Conservation (phyloP, 2,113 vertebrate genomes). For the Onychostoma macrolepis region DNA sequence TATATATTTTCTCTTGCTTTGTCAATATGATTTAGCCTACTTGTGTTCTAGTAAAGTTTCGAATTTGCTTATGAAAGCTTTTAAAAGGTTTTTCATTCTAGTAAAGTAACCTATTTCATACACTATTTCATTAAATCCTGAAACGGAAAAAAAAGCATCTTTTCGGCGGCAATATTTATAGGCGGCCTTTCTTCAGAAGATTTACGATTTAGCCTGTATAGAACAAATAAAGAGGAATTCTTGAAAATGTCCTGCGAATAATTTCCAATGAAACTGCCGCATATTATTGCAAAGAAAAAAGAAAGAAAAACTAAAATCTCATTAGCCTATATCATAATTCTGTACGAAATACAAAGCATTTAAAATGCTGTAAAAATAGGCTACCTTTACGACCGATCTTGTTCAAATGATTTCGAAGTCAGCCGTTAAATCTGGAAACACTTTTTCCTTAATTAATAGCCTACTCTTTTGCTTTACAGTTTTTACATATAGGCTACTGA, state of each 20-base stretch:
- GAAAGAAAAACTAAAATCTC: neutral
- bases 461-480: neutral
- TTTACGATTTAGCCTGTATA: neutral
- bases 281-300: neutral
- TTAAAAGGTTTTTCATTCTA: neutral
- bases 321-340: neutral
- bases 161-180: neutral
- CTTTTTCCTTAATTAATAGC: neutral
- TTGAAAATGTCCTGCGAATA: neutral
- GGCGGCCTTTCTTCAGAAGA: neutral
- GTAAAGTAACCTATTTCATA: neutral
- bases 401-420: neutral
- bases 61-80: neutral
- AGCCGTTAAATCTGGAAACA: neutral
- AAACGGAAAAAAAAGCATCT: neutral
- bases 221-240: neutral
- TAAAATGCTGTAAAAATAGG: neutral
- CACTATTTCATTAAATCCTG: neutral
- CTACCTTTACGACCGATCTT: neutral
- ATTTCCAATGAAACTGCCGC: neutral
- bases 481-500: neutral
- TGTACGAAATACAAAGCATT: neutral
- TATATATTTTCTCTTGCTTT: constrained; percentile 36
- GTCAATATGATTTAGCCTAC: neutral
- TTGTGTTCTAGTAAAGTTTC: neutral